Base-by-base conservation (phyloP, 2,888 invertebrate species). In the Diloba caeruleocephala region DNA sequence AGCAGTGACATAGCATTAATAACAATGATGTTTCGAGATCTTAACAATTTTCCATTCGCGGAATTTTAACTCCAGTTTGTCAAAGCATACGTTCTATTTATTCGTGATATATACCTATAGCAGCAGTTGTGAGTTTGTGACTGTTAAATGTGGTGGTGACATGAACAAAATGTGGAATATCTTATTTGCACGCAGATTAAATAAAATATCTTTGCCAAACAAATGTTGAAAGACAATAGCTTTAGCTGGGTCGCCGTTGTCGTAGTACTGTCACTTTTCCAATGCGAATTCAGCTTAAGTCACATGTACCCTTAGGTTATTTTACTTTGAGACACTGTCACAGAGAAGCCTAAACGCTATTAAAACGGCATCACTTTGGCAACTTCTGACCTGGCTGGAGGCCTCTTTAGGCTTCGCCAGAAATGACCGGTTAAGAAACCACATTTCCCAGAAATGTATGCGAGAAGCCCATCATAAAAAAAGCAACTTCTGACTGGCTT, bases 21-120 rank as follows among this genome's bases (percentile, higher is more conserved):
- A 31, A 21, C 8, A 51, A 25, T 0, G 25, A 21, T 1, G 5
- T 21, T 37, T 17, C 13, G 31, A 37, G 26, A 26, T 4, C 36
- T 5, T 9, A 38, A 57, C 17, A 14, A 19, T 19, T 34, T 34
- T 21, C 13, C 21, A 36, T 21, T 8, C 2, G 8, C 10, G n/a
- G 10, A 38, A 19, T 15, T 23, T 15, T 10, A 4, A 26, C 38
- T 10, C 6, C 23, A 46, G 42, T 15, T 10, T 36, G 21, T 55
- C 8, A 31, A 12, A 28, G 9, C 25, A 38, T 28, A 54, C 36
- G 39, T 42, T 36, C 6, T 13, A 14, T 12, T 7, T 29, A 44
- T 28, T 64, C 65, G 64, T 57, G 50, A 64, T 44, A 60, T 49
- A 58, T 58, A n/a, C n/a, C n/a, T n/a, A n/a, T n/a, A n/a, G n/a